Base-by-base conservation (phyloP, 2,797 vertebrate genomes). In the Oreonectes daqikongensis region DNA sequence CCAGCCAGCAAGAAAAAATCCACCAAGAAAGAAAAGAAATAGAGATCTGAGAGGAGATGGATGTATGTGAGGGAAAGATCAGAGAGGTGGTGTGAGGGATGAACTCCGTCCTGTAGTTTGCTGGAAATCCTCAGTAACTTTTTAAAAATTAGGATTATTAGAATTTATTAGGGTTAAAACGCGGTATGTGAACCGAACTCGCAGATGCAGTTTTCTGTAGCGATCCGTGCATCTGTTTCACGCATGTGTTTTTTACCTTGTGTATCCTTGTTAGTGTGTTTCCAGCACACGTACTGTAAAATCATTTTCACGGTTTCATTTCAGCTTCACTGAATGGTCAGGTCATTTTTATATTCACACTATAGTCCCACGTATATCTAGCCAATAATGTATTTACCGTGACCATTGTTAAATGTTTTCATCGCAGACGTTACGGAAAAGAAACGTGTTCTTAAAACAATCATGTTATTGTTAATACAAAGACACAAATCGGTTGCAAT, bases 1-100 rank as follows among this genome's bases (percentile, higher is more conserved):
- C 93, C 93, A 0, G 96, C 95, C 84, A 97, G 95, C 91, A 99
- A 99, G 94, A 99, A 99, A 90, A 99, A 99, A 90, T 95, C 96
- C 0, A 95, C 95, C 84, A 99, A 99, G 93, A 98, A 97, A 84
- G 96, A 99, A 84, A 98, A 98, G 91, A 97, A 99, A 90, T 97
- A 96, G 84, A 91, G n/a, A n/a, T n/a, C n/a, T n/a, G n/a, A n/a
- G 18, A 7, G 18, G 66, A 18, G 18, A 50, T 69, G 48, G 78
- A 73, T 35, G 32, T 6, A 35, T 2, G 28, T 30, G 28, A 30
- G 32, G 20, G n/a, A 65, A 83, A 83, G 60, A 15, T 14, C 10
- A 12, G n/a, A 3, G 26, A 30, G 0, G 10, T 15, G 17, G n/a
- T 30, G 69, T 63, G 26, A 70, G 48, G 22, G 24, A 17, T 63